Base-by-base conservation (phyloP, 2,113 vertebrate species). In the Pollachius pollachius region DNA sequence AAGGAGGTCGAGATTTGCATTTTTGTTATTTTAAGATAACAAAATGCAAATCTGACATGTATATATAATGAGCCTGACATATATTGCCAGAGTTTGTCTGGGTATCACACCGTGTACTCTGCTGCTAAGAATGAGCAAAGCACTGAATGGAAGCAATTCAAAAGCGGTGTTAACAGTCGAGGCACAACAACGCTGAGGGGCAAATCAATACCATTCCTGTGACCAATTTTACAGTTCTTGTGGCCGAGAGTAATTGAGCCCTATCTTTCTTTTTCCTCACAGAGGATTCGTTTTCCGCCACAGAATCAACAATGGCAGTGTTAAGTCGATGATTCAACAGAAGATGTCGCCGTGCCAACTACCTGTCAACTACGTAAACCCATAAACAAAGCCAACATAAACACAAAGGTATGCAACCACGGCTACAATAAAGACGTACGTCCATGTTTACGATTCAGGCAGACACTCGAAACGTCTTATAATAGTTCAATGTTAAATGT, bases 181-280 rank as follows among this genome's bases (percentile, higher is more conserved):
- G 82, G 88, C 87, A 89, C 88, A 85, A 71, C 83, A 65, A 0
- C 80, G 83, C 75, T 74, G 76, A 85, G 84, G 78, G 84, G 70
- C 65, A n/a, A 81, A 90, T 89, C 89, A 68, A 90, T 89, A 84
- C 75, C 78, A 74, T 85, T 84, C 81, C 81, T 84, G 81, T 81
- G 78, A 85, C 84, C 85, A 87, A 85, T 88, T 88, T 85, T 85
- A 87, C 85, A 89, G 83, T 82, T 88, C 76, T 87, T 18, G 69
- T 76, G 79, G 67, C 83, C 52, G 54, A 25, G 52, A 80, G 84
- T 86, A 84, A 90, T 85, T 71, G 86, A 86, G 80, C 80, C 72
- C 77, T 85, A 86, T 83, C 84, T 79, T 71, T 15, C 74, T 84
- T 84, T 79, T 71, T 12, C 76, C 15, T 12, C 73, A 13, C 70